Conservation (phyloP, 1,140 invertebrate species). For the Drosophila arizonae region DNA sequence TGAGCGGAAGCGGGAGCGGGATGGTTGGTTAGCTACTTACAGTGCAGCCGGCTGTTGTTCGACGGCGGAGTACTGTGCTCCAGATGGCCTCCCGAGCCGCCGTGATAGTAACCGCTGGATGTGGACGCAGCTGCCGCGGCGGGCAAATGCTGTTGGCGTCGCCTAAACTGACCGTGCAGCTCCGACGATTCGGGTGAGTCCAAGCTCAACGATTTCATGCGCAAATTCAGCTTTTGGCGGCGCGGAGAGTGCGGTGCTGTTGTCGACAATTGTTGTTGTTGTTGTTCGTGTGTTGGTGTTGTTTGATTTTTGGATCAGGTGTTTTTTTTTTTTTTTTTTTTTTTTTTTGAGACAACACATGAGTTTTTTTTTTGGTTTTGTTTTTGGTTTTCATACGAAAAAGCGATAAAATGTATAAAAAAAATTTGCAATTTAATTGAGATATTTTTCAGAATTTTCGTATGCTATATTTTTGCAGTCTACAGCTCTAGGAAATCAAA, state of each 20-base stretch:
- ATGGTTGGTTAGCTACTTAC: constrained; percentile 78
- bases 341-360: constrained; percentile 52
- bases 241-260: constrained; percentile 97
- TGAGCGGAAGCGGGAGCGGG: constrained; percentile 35
- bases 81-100: constrained; percentile 83
- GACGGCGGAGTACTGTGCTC: constrained; percentile 84
- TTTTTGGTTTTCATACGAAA: constrained; percentile 54
- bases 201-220: constrained; percentile 98
- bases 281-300: constrained; percentile 23
- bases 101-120: constrained; percentile 82
- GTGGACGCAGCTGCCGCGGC: constrained; percentile 54
- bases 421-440: constrained; percentile 75
- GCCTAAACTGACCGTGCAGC: constrained; percentile 89
- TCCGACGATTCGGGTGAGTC: constrained; percentile 97
- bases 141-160: constrained; percentile 84
- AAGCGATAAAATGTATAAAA: constrained; percentile 72
- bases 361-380: constrained; percentile 33
- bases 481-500: constrained; percentile 60
- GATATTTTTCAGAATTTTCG: constrained; percentile 52
- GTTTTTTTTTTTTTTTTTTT: neutral
- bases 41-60: constrained; percentile 83
- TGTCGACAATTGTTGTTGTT: constrained; percentile 55
- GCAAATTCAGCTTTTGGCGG: constrained; percentile 96
- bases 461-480: constrained; percentile 34
- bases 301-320: constrained; percentile 36